Percentiles rank a stretch among this genome's conserved stretches.
Conservation (phyloP, 2,888 invertebrate species). For the Cryptocheilus praepositus region DNA sequence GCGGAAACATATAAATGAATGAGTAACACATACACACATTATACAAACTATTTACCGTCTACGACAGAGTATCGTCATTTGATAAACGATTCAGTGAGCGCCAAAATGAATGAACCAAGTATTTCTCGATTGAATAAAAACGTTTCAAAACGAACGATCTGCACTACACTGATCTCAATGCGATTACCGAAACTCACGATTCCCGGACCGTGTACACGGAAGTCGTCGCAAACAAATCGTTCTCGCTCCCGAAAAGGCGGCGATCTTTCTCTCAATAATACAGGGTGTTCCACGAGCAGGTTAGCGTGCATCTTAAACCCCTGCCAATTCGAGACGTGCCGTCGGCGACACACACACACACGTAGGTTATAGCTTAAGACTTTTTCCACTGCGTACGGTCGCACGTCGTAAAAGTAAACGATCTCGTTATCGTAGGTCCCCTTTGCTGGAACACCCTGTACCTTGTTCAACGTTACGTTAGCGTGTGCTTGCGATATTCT, state of each 20-base stretch:
- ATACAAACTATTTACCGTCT: conserved; percentile 20
- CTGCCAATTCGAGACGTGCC: conserved; percentile 17
- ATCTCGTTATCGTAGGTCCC: conserved; percentile 8
- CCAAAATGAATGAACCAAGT: conserved; percentile 47
- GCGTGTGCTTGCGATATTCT: conserved; percentile 31
- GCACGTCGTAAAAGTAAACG: too few relatives aligned
- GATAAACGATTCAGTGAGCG: conserved; percentile 44
- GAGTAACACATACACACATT: too few relatives aligned
- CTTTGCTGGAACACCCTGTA: conserved; percentile 62
- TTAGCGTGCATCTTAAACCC: conserved; percentile 20
- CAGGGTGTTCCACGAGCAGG: conserved; percentile 65
- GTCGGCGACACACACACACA: background rate
- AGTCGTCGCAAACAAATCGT: conserved; percentile 37
- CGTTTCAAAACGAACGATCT: conserved; percentile 50
- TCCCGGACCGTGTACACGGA: conserved; percentile 42
- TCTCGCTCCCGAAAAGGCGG: conserved; percentile 27
- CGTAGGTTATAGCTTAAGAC: conserved; percentile 1
- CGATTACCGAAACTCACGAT: conserved; percentile 47
- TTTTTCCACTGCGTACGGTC: too few relatives aligned
- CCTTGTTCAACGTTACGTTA: conserved; percentile 44
- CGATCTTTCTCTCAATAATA: conserved; percentile 47
- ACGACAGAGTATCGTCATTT: conserved; percentile 29
- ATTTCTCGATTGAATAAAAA: conserved; percentile 57
- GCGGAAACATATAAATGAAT: conserved; percentile 15
- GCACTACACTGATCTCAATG: conserved; percentile 48